Base-by-base conservation (phyloP, 2,113 vertebrate species). In the Gavia stellata region DNA sequence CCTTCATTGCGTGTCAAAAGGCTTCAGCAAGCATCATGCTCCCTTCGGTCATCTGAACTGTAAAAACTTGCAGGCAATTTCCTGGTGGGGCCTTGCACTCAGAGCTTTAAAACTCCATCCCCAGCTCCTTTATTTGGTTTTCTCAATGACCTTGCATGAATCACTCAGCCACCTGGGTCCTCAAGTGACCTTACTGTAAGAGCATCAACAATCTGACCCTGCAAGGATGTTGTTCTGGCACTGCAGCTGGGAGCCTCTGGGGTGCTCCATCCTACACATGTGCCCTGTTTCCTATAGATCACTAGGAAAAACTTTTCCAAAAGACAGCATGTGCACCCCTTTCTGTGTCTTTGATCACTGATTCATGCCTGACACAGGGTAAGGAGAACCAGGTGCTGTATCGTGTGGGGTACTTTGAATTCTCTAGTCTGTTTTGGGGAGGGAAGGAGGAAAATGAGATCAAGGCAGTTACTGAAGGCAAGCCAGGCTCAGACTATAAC, bases 381-480 rank as follows among this genome's bases (percentile, higher is more conserved):
- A 73, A 89, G 33, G 59, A 91, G 93, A 92, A 65, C 50, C 65
- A 81, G 81, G 45, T 88, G 68, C 70, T 58, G 24, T 26, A 20
- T 45, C 10, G 4, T 55, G 61, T 56, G 47, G 94, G 87, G 86
- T 84, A 81, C 61, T 93, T 92, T 73, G 89, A 86, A 84, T 92
- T 77, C 55, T 78, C 23, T 77, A 19, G 12, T n/a, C 58, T 93
- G 42, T 92, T 95, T 85, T 73, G 56, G 44, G 56, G 66, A 65
- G 52, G 20, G 33, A 88, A 92, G 42, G 45, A 92, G 40, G 49
- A 87, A 96, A 95, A 95, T 82, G 45, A 96, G 78, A 96, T 95
- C 74, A 87, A 94, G 91, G 79, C 84, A 63, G 89, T 86, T 89
- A 89, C 72, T 83, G 85, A 94, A 92, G 75, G 88, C 49, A 88